phyloP scores from a whole-genome alignment of 2,797 vertebrate genomes.

The Leptatherina wallacei region DNA sequence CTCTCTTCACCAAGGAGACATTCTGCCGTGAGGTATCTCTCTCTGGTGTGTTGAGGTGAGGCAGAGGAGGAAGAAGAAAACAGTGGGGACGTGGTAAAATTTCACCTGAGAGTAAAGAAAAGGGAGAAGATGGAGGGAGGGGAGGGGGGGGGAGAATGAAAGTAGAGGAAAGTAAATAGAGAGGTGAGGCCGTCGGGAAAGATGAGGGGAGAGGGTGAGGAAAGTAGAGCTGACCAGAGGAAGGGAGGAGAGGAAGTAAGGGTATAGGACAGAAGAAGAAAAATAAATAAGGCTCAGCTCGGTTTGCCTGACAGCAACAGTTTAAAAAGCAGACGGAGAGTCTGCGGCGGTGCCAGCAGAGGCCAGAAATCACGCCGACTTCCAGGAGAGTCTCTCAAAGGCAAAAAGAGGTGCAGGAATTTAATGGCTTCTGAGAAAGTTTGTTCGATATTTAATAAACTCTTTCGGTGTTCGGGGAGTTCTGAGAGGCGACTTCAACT shows the following conservation, averaged over 20 bases:
- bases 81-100: neutral
- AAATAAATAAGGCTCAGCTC: neutral
- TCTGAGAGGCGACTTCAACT: too few relatives aligned
- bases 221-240: neutral
- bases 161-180: neutral
- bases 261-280: neutral
- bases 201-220: neutral
- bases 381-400: too few relatives aligned
- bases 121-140: too few relatives aligned
- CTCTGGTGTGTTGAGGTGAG: neutral
- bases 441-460: too few relatives aligned
- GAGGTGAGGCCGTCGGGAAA: neutral
- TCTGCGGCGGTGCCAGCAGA: neutral
- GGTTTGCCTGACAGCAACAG: neutral
- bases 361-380: neutral
- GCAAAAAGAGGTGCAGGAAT: too few relatives aligned
- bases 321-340: neutral
- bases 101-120: neutral
- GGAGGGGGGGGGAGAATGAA: neutral
- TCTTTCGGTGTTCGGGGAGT: too few relatives aligned
- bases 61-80: neutral
- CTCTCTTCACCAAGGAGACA: conserved; percentile 1
- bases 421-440: too few relatives aligned
- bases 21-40: too few relatives aligned
- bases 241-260: conserved; percentile 1